These are phyloP conservation scores for Crotalus helleri DNA, from an alignment of 2,113 vertebrate species.

Conservation along the genomic window DNA sequence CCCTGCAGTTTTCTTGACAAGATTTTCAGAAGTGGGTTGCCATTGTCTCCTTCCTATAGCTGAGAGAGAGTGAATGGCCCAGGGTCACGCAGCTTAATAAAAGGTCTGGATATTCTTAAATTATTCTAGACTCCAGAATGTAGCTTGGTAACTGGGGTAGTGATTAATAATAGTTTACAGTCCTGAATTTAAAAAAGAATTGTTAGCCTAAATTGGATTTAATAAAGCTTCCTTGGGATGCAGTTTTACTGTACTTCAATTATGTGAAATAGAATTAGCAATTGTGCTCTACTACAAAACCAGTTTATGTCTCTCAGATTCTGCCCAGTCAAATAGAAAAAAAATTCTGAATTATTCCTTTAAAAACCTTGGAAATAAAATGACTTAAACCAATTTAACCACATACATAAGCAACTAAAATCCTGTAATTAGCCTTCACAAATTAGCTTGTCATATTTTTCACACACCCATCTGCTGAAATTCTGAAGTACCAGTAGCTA, in stretches of 20 bases:
- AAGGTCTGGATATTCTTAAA: neutral
- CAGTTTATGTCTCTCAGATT: neutral
- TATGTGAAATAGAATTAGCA: neutral
- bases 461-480: neutral
- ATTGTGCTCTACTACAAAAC: neutral
- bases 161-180: neutral
- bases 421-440: neutral
- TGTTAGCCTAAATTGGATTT: neutral
- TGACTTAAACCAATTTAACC: neutral
- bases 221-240: neutral
- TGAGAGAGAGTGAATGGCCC: neutral
- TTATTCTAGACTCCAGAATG: neutral
- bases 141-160: neutral
- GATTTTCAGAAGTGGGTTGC: neutral
- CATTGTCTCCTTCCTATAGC: neutral
- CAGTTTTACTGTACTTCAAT: neutral
- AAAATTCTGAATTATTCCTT: neutral
- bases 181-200: neutral
- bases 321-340: neutral
- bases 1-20: neutral
- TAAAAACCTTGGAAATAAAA: neutral
- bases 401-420: neutral
- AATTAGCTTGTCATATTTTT: neutral
- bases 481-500: neutral
- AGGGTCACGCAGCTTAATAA: neutral